Evolutionary conservation across 2,888 invertebrate genomes (phyloP), one percentile per base, ranked within the genome.

Genomic region (Pammene fasciana): DNA sequence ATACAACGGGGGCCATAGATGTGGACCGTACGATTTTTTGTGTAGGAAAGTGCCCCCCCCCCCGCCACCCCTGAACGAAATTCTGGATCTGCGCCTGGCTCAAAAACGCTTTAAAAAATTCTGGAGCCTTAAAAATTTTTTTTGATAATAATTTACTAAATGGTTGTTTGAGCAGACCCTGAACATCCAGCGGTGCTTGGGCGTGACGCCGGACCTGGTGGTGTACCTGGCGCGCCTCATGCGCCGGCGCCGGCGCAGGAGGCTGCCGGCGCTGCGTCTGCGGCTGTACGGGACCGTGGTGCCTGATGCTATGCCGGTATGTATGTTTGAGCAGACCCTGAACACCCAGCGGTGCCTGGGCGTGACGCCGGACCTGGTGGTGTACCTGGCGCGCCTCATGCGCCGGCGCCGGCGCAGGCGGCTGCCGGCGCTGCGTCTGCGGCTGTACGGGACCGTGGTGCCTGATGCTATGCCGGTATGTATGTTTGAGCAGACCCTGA

Each of bases 261-360:
- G 59, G 26, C 59, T 59, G n/a, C 59, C 59, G 26, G 59, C 45
- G 9, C 45, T 59, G 26, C 59, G 59, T 7, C 14, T 59, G 45
- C 26, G 59, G 1, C n/a, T 59, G 5, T 14, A 45, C 26, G 59
- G 59, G 41, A 9, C 41, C 9, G 5, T 41, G 0, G 5, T 38
- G 13, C 43, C 5, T 43, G 1, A 43, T 43, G 5, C 0, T 8
- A 41, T 9, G 9, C 41, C 6, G 2, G 6, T 41, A 9, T 46
- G 13, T 5, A 14, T 55, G 14, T 55, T 0, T 36, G 18, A 9
- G 14, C 57, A 59, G 59, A n/a, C 26, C 5, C 45, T 59, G 5
- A 45, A 59, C 59, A 59, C 45, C 45, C 59, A 59, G 6, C 38
- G 45, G n/a, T 59, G 59, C 5, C 5, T 5, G 9, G 45, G 43